Evolutionary conservation across 2,113 vertebrate genomes (phyloP), one percentile per base, ranked within the genome.

Genomic region (Podilymbus podiceps): DNA sequence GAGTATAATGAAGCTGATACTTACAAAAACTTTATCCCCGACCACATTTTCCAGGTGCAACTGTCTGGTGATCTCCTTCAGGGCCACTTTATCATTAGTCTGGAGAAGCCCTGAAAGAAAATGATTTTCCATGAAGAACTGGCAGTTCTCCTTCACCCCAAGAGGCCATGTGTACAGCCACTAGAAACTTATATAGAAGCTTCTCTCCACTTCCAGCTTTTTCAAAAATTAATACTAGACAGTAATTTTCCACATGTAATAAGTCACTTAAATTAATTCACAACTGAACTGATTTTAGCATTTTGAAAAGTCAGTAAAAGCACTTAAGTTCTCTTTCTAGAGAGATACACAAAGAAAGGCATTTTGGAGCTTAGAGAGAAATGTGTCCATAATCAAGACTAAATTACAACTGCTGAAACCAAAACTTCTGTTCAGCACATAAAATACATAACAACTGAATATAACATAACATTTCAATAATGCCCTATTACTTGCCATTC

Each of bases 21-120:
- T 98, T 95, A 99, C 99, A 98, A 99, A 99, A 82, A 99, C 99
- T 99, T 98, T 99, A 96, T 99, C 99, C 31, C 98, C 99, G 33
- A 99, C 99, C 44, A 99, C 99, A 25, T 99, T 99, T 97, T 99
- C 99, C 95, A 99, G 97, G 44, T 98, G 97, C 84, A 99, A 97
- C 78, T 99, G 99, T 18, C 99, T 98, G 33, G 99, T 99, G 90
- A 99, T 99, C 97, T 99, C 99, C 89, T 99, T 99, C 23, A 99
- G 97, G 22, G 99, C 99, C 86, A 99, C 98, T 96, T 98, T 99
- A 92, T 99, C 99, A 44, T 98, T 98, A 3, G 99, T 99, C 97
- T 99, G 99, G 86, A 99, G 97, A 50, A 99, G 98, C 47, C 99
- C 99, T 99, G 85, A 38, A 93, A 97, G 59, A 78, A 49, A 97